Evolutionary conservation across 2,797 vertebrate genomes (phyloP).

Genomic region (Gallinago nigripennis): DNA sequence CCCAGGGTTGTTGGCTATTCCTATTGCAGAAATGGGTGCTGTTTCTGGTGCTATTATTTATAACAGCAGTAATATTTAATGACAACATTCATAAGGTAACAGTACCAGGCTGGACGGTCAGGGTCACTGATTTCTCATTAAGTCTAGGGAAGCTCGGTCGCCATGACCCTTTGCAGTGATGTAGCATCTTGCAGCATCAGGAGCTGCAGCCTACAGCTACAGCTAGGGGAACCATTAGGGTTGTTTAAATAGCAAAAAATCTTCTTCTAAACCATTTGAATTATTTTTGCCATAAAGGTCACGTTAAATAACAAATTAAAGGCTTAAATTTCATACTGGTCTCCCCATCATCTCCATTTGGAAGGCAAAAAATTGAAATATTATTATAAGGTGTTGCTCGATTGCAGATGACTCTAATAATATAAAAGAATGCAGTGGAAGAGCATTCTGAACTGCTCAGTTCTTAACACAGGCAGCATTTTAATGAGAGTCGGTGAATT

Average conservation of each 20-base stretch:
- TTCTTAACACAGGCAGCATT: not conserved
- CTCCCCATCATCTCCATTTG: not conserved
- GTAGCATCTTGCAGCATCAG: not conserved
- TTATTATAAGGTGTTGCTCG: not conserved
- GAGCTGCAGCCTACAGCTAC: not conserved
- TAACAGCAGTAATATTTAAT: not conserved
- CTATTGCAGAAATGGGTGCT: not conserved
- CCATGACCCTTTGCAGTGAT: not conserved
- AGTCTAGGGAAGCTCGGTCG: not conserved
- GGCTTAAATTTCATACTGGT: not conserved
- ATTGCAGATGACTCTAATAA: not conserved
- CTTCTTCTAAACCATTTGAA: not conserved
- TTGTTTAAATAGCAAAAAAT: constrained; percentile 1
- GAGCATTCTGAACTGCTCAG: not conserved
- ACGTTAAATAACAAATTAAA: not conserved
- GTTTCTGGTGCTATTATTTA: not conserved
- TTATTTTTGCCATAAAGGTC: not conserved
- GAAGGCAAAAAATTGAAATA: not conserved
- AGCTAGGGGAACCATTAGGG: not conserved
- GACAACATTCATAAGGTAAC: not conserved
- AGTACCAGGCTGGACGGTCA: not conserved
- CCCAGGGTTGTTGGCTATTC: not conserved
- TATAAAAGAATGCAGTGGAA: not conserved
- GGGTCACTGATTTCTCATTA: not conserved
- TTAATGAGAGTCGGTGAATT: not conserved